Conservation (phyloP, 2,113 vertebrate genomes). For the Elanoides forficatus region DNA sequence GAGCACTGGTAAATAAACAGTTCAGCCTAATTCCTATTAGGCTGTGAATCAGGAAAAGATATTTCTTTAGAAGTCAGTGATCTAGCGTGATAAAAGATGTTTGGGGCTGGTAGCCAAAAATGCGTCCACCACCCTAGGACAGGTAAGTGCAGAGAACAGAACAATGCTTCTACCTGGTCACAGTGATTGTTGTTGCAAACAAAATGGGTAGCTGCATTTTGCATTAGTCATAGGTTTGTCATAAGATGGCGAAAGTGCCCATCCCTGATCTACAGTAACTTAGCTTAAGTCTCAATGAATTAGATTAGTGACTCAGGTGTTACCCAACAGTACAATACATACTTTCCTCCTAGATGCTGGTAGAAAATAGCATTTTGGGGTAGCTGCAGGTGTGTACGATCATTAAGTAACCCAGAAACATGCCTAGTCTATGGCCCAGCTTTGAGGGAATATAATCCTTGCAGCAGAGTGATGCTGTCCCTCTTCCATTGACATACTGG, state of each 20-base stretch:
- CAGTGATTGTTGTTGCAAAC: neutral
- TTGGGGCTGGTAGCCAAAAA: neutral
- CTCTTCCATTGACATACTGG: neutral
- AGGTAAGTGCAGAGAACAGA: neutral
- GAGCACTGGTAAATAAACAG: neutral
- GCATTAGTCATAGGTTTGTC: slow-evolving; percentile 5
- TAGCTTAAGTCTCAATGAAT: neutral
- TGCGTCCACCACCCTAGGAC: neutral
- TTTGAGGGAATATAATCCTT: neutral
- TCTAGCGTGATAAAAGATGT: neutral
- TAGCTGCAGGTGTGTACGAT: neutral
- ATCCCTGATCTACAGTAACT: neutral
- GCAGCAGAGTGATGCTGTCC: neutral
- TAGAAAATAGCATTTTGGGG: neutral
- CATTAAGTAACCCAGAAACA: neutral
- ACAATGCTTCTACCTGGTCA: neutral
- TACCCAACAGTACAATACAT: neutral
- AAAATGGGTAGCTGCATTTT: neutral
- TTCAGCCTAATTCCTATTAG: neutral
- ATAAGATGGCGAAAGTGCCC: neutral
- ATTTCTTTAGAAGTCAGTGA: neutral
- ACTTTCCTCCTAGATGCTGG: neutral
- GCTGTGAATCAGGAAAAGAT: neutral
- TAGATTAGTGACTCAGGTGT: neutral
- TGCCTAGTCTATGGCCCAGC: neutral